Base-by-base conservation (phyloP, 2,797 vertebrate genomes). In the Australoheros facetus region DNA sequence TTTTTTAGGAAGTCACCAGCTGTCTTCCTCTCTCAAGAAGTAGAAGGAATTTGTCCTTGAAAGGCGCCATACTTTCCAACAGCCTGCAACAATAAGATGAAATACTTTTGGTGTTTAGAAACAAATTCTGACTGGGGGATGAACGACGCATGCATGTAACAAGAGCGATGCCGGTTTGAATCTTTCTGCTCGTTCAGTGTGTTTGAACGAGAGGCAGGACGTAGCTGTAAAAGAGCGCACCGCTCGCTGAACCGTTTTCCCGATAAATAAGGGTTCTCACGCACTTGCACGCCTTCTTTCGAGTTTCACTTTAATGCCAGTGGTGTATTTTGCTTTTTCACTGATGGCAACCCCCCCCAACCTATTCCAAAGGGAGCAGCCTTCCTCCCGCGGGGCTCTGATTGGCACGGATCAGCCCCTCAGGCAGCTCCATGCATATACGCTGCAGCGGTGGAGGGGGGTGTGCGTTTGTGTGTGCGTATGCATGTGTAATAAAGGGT, bases 221-320 rank as follows among this genome's bases (percentile, higher is more conserved):
- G 23, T 4, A 0, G n/a, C 77, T 56, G 76, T 19, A 71, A 69
- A 77, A 70, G 77, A 79, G 84, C 58, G 42, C 2, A 4, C 37
- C 3, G n/a, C 80, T 78, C 60, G 5, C 45, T 10, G 69, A 42
- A 57, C 21, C 14, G 1, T 19, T 80, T 37, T 74, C 81, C 71
- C 57, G 28, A 71, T 56, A 79, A 71, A 81, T 32, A 69, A 60
- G 54, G 69, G 59, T 34, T 48, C 80, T 7, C 73, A 55, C 57
- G 32, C 78, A 74, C 71, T 66, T 39, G 30, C 75, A 78, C 80
- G 74, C 90, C 91, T 89, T 90, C 93, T 91, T 90, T 90, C 89
- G 17, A 85, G 80, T 54, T 2, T 64, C 79, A 16, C 70, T 79
- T 73, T 66, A 3, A 81, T 90, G 90, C 88, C 90, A 92, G 79